Conservation (phyloP, 92 coral and sea anemone genomes). For the Chrysogorgia sp. region DNA sequence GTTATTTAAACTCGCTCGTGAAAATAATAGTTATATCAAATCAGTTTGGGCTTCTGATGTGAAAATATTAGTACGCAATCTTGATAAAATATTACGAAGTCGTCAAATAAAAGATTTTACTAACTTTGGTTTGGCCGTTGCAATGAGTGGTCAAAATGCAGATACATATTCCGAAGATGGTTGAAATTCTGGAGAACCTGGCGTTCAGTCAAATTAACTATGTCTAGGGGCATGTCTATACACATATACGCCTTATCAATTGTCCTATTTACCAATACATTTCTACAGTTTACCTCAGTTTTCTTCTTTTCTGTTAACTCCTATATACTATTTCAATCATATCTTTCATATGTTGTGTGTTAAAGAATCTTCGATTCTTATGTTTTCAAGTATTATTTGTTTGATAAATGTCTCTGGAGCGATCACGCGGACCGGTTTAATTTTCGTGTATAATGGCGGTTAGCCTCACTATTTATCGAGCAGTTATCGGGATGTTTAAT, state of each 20-base stretch:
- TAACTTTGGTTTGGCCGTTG: neutral
- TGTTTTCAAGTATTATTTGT: too few relatives aligned
- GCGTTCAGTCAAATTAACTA: too few relatives aligned
- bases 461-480: neutral
- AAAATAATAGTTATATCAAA: neutral
- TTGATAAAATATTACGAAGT: too few relatives aligned
- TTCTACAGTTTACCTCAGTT: neutral
- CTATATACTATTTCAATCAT: too few relatives aligned
- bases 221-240: too few relatives aligned
- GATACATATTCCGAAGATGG: too few relatives aligned
- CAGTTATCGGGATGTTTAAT: neutral
- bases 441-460: neutral
- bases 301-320: neutral
- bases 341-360: too few relatives aligned
- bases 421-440: too few relatives aligned
- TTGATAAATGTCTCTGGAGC: too few relatives aligned
- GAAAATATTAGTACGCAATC: constrained; percentile 12
- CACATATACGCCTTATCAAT: neutral
- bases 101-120: constrained; percentile 8
- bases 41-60: constrained; percentile 21
- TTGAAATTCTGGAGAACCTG: too few relatives aligned
- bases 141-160: neutral
- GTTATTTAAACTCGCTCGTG: neutral
- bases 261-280: neutral
- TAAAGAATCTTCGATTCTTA: too few relatives aligned